Conservation (phyloP, 2,113 vertebrate genomes). For the Rissa tridactyla region DNA sequence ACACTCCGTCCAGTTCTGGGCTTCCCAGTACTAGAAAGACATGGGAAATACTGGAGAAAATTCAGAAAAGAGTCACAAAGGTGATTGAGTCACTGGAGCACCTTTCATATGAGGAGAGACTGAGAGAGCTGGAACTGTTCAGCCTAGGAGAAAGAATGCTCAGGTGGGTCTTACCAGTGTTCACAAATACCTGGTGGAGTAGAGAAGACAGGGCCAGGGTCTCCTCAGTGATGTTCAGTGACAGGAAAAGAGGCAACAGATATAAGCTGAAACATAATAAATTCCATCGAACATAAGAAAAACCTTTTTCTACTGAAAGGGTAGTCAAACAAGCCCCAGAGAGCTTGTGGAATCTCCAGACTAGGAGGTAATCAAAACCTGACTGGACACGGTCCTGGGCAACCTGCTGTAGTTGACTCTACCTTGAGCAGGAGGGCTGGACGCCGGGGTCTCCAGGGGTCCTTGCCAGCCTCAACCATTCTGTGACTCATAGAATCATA, state of each 20-base stretch:
- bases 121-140: not conserved
- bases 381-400: not conserved
- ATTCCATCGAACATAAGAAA: not conserved
- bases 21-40: not conserved
- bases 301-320: not conserved
- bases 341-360: not conserved
- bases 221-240: not conserved
- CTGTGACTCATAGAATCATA: not conserved
- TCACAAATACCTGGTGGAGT: not conserved
- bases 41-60: not conserved
- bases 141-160: not conserved
- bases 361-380: not conserved
- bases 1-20: not conserved
- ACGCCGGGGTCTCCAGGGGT: not conserved
- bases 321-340: not conserved
- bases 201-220: not conserved
- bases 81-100: not conserved
- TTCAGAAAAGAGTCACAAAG: not conserved
- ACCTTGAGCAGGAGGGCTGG: not conserved
- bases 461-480: not conserved
- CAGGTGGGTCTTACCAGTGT: not conserved
- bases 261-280: not conserved
- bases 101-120: not conserved
- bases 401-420: not conserved
- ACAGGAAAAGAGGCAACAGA: rapidly evolving